Conservation (phyloP, 2,888 invertebrate genomes). For the Vandiemenella viatica region DNA sequence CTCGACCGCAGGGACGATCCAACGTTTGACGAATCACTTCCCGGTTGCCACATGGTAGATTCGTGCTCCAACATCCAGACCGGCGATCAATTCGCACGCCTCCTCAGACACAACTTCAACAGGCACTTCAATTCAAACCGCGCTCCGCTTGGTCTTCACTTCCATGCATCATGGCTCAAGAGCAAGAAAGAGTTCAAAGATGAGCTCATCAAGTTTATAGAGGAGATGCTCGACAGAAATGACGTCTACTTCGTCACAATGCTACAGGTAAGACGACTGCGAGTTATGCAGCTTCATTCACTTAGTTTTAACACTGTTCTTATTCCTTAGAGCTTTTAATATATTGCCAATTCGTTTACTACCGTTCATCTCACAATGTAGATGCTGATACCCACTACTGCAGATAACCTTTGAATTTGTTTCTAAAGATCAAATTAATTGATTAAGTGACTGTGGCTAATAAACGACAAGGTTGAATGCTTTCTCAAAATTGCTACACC, state of each 20-base stretch:
- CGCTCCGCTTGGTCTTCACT: conserved; percentile 80
- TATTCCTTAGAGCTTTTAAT: too few relatives aligned
- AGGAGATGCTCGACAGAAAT: conserved; percentile 76
- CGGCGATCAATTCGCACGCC: conserved; percentile 77
- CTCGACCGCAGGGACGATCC: conserved; percentile 86
- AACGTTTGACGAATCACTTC: conserved; percentile 80
- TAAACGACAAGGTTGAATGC: too few relatives aligned
- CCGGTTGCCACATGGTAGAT: conserved; percentile 89
- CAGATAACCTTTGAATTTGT: too few relatives aligned
- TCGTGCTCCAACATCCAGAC: conserved; percentile 85
- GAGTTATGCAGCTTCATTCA: too few relatives aligned
- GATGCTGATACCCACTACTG: too few relatives aligned
- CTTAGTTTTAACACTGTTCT: too few relatives aligned
- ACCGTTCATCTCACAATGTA: too few relatives aligned
- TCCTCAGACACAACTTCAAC: conserved; percentile 86
- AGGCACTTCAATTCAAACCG: conserved; percentile 86
- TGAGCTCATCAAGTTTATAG: conserved; percentile 81
- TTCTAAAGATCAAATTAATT: too few relatives aligned
- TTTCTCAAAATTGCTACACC: too few relatives aligned
- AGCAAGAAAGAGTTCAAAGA: conserved; percentile 86
- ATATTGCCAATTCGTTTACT: too few relatives aligned
- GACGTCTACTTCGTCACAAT: conserved; percentile 89
- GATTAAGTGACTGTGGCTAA: too few relatives aligned
- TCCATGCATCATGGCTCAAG: conserved; percentile 91
- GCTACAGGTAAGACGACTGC: conserved; percentile 50